These are phyloP conservation scores for Venusia cambrica DNA, from an alignment of 2,888 invertebrate species.

Conservation along the genomic window DNA sequence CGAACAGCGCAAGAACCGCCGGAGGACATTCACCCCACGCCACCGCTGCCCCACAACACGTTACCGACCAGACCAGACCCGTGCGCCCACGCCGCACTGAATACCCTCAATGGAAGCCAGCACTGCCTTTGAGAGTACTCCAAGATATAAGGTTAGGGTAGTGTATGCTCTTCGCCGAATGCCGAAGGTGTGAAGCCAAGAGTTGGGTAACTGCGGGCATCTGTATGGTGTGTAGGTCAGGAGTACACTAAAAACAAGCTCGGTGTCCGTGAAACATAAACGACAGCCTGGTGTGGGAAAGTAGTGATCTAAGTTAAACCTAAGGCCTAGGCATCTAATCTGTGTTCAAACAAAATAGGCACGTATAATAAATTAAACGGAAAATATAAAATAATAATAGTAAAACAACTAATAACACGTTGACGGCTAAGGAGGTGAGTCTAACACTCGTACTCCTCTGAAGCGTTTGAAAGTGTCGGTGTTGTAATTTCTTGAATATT, in stretches of 20 bases:
- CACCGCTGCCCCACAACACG: constrained; percentile 77
- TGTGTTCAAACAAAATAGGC: constrained; percentile 76
- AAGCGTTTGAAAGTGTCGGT: constrained; percentile 73
- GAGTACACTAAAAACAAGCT: constrained; percentile 80
- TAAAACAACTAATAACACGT: constrained; percentile 76
- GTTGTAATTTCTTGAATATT: constrained; percentile 53
- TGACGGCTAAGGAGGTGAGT: constrained; percentile 75
- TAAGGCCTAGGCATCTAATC: constrained; percentile 79
- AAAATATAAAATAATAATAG: constrained; percentile 53
- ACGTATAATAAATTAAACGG: constrained; percentile 63
- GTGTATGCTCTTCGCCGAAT: constrained; percentile 69
- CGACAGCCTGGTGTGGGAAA: constrained; percentile 78
- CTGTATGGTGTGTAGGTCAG: constrained; percentile 79
- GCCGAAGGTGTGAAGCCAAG: constrained; percentile 79
- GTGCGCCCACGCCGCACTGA: constrained; percentile 69
- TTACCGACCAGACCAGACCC: constrained; percentile 63
- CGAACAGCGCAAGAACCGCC: constrained; percentile 79
- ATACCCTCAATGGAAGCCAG: constrained; percentile 60
- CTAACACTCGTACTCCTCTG: constrained; percentile 73
- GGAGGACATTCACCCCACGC: constrained; percentile 74
- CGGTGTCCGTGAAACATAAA: constrained; percentile 79
- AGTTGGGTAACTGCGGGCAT: constrained; percentile 81
- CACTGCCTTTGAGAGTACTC: constrained; percentile 64
- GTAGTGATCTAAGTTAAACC: constrained; percentile 77
- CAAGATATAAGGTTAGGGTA: constrained; percentile 59